Percentiles rank a stretch among this genome's conserved stretches.
These are phyloP conservation scores for Notospermus geniculatus DNA, from an alignment of 1,140 invertebrate genomes.

Conservation along the genomic window DNA sequence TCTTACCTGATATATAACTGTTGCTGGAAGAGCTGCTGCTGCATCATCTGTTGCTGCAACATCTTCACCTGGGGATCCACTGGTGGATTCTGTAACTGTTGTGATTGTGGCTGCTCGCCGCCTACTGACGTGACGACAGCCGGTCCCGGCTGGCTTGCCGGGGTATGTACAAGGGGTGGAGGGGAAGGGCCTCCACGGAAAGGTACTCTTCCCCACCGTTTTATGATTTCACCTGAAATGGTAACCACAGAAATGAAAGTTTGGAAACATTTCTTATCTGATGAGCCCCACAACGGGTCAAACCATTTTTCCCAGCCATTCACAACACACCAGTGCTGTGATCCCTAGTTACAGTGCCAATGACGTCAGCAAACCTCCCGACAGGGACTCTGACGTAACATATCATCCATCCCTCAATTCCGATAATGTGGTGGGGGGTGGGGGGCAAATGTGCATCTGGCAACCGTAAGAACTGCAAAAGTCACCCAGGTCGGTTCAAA, in stretches of 20 bases:
- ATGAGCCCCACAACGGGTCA: too few species aligned
- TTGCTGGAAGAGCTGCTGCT: constrained; percentile 52
- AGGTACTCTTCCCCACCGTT: constrained; percentile 75
- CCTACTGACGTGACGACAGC: neutral
- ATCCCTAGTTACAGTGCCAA: too few species aligned
- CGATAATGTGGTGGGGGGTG: too few species aligned
- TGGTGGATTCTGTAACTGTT: constrained; percentile 30
- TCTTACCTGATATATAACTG: constrained; percentile 53
- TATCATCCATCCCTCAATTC: too few species aligned
- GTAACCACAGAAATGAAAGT: constrained; percentile 10
- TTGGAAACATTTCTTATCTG: neutral
- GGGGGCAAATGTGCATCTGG: too few species aligned
- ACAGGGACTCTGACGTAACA: too few species aligned
- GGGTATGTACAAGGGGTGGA: constrained; percentile 49
- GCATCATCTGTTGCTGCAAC: constrained; percentile 23
- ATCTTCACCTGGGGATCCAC: constrained; percentile 40
- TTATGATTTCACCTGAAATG: constrained; percentile 68
- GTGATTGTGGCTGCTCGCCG: constrained; percentile 13
- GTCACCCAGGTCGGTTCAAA: too few species aligned
- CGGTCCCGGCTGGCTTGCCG: neutral
- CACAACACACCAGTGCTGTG: too few species aligned
- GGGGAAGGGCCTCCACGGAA: constrained; percentile 61
- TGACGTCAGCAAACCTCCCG: too few species aligned
- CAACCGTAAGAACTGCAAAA: too few species aligned
- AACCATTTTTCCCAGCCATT: too few species aligned